Evolutionary conservation across 2,797 vertebrate species (phyloP).

Genomic region (Pangasius krempfi): DNA sequence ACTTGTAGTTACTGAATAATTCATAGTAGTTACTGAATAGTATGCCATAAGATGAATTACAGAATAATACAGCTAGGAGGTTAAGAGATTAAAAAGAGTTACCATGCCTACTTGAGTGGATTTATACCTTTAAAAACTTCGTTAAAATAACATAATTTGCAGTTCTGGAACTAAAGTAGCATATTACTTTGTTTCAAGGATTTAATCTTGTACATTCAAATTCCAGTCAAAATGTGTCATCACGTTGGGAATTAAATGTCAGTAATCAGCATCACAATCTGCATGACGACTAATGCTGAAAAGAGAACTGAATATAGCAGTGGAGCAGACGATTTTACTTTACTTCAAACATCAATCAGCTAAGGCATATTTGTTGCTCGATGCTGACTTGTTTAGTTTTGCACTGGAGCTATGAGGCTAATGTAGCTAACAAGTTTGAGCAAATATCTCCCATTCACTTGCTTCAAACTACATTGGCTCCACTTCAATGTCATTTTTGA

Average conservation of each 20-base stretch:
- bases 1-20: background rate
- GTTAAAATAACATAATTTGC: background rate
- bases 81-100: background rate
- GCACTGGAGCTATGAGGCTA: background rate
- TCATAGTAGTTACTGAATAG: too few species aligned
- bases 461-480: background rate
- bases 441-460: background rate
- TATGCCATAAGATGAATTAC: background rate
- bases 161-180: background rate
- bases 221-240: background rate
- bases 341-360: background rate
- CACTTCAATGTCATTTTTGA: background rate
- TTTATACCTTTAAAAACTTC: background rate
- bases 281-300: background rate
- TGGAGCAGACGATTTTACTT: background rate
- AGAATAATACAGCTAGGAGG: background rate
- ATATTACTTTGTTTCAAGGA: background rate
- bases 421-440: background rate
- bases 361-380: background rate
- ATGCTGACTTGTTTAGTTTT: background rate
- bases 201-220: background rate
- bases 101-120: background rate
- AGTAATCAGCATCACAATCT: background rate
- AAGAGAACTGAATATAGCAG: background rate
- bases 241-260: background rate